Evolutionary conservation across 1,140 invertebrate species (phyloP), one percentile per base, ranked within the genome.

Genomic region (Reticulitermes speratus): DNA sequence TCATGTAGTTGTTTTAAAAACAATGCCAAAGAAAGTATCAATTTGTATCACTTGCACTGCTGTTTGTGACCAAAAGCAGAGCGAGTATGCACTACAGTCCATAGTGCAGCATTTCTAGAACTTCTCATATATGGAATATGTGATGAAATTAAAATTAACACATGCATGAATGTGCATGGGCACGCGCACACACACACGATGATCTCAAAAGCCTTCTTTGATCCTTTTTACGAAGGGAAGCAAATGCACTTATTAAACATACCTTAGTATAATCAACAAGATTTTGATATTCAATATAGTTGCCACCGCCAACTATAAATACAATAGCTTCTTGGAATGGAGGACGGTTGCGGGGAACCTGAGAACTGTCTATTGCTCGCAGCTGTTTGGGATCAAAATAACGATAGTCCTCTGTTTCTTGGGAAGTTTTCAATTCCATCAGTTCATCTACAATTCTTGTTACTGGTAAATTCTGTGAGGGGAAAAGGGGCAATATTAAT

Each of bases 241-340:
- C 12, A 7, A 32, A 83, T 19, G 52, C 14, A 55, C 1, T 55
- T 21, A 21, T 55, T 55, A 55, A 55, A 52, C 86, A 88, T 91
- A 95, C 94, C 92, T 97, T 99, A 25, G 96, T 96, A 91, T 98
- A 99, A 90, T 99, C 98, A 55, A 97, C 94, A 65, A 99, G 93
- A 93, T 99, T 99, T 91, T 99, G 98, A 91, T 99, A 99, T 92
- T 99, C 99, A 89, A 99, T 99, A 90, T 99, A 99, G 93, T 99
- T 99, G 52, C 99, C 99, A 87, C 99, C 99, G 85, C 99, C 99
- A 48, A 99, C 96, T 84, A 99, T 93, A 91, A 99, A 99, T 16
- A 99, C 98, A 88, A 99, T 96, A 23, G 97, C 97, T 90, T 98
- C 97, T 90, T 96, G 94, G 90, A 96, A 96, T 89, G 94, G 94